A percentile compares a stretch with the other conserved stretches of the same genome.
Evolutionary conservation across 1,140 invertebrate genomes (phyloP).

Genomic region (Calliopsis andreniformis): DNA sequence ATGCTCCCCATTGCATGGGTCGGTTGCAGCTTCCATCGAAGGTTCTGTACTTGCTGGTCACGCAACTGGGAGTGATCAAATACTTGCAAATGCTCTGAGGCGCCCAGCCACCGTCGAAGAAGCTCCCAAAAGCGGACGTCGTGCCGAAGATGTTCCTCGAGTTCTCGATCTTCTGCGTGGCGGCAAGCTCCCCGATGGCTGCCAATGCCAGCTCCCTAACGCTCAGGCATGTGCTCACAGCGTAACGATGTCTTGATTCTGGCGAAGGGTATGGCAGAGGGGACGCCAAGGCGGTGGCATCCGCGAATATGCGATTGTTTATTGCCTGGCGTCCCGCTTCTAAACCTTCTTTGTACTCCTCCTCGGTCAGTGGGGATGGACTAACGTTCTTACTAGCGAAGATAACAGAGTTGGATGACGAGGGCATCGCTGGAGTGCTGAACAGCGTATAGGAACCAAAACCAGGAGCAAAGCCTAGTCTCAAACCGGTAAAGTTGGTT

Average conservation of each 20-base stretch:
- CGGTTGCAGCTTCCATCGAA: constrained; percentile 92
- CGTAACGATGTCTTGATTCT: constrained; percentile 86
- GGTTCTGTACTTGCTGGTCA: constrained; percentile 83
- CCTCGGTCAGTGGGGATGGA: constrained; percentile 57
- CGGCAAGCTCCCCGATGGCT: constrained; percentile 85
- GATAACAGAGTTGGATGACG: not conserved
- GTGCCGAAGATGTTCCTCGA: constrained; percentile 53
- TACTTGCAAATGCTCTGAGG: constrained; percentile 73
- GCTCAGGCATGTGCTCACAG: constrained; percentile 83
- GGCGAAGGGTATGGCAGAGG: constrained; percentile 83
- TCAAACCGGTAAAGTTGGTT: not conserved
- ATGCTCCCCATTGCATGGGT: constrained; percentile 85
- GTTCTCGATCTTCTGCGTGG: constrained; percentile 82
- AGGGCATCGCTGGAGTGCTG: constrained; percentile 15
- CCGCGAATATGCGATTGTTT: constrained; percentile 80
- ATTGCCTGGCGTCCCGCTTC: constrained; percentile 83
- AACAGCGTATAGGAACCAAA: constrained; percentile 18
- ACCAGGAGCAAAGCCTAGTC: constrained; percentile 27
- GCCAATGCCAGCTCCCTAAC: constrained; percentile 84
- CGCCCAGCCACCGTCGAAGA: constrained; percentile 82
- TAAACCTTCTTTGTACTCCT: constrained; percentile 78
- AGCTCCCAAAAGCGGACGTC: constrained; percentile 73
- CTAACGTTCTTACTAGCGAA: not conserved
- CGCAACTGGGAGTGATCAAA: constrained; percentile 48
- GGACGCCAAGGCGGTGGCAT: constrained; percentile 78